A percentile compares a stretch with the other conserved stretches of the same genome.
These are phyloP conservation scores for Coluber constrictor DNA, from an alignment of 2,797 vertebrate species.

Conservation along the genomic window DNA sequence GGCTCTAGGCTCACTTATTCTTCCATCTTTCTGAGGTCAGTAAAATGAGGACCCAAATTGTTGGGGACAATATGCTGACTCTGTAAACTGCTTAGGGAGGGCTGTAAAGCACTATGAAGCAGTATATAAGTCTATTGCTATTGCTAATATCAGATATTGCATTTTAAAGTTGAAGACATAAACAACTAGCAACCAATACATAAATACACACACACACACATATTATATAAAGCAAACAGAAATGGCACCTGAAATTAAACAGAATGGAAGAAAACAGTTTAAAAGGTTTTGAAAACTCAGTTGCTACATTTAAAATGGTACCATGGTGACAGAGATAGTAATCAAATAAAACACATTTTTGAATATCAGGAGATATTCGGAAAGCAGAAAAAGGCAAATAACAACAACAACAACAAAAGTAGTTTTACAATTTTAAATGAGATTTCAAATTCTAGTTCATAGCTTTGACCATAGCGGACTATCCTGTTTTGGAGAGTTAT, in stretches of 20 bases:
- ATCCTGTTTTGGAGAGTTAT: neutral
- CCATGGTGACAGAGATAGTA: neutral
- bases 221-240: conserved; percentile 6
- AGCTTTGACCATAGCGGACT: neutral
- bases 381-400: neutral
- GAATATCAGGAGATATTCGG: neutral
- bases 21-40: no score
- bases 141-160: neutral
- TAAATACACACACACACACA: neutral
- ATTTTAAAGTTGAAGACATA: conserved; percentile 5
- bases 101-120: no score
- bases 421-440: neutral
- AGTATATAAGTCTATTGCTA: no score
- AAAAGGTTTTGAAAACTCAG: neutral
- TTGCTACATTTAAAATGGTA: neutral
- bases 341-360: conserved; percentile 22
- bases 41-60: no score
- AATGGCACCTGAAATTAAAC: neutral
- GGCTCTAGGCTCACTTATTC: no score
- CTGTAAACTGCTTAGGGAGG: no score
- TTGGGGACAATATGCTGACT: no score
- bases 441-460: neutral
- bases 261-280: neutral
- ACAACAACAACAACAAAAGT: neutral
- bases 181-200: neutral